phyloP scores from a whole-genome alignment of 2,888 invertebrate species.

The Rhogogaster chlorosoma region DNA sequence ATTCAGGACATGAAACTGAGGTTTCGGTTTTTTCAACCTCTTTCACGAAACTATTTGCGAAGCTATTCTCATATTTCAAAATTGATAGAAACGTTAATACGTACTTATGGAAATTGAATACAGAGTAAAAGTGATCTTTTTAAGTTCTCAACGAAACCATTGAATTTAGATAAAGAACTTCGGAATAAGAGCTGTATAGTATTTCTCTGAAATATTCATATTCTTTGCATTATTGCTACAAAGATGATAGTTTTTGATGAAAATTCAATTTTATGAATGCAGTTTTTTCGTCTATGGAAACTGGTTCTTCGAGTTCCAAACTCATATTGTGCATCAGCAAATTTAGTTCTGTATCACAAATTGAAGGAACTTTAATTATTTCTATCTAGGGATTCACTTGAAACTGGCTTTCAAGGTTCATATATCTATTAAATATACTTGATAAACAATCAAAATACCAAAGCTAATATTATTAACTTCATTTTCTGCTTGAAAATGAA shows the following conservation, averaged over 20 bases:
- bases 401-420: not conserved
- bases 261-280: too few relatives aligned
- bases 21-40: not conserved
- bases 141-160: not conserved
- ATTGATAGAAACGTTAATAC: too few relatives aligned
- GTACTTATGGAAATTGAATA: too few relatives aligned
- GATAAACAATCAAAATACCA: not conserved
- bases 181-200: not conserved
- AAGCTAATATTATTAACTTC: too few relatives aligned
- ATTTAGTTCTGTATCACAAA: too few relatives aligned
- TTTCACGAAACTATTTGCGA: not conserved
- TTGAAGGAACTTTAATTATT: too few relatives aligned
- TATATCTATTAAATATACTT: not conserved
- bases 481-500: too few relatives aligned
- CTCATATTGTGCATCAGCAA: too few relatives aligned
- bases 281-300: too few relatives aligned
- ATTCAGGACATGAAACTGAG: not conserved
- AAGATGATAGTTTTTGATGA: too few relatives aligned
- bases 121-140: not conserved
- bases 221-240: too few relatives aligned
- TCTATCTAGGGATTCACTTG: not conserved
- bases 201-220: not conserved
- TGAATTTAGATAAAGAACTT: not conserved
- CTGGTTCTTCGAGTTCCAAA: too few relatives aligned
- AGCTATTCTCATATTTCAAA: not conserved